Evolutionary conservation across 2,888 invertebrate genomes (phyloP), one percentile per base, ranked within the genome.

Genomic region (Atrina japonica): DNA sequence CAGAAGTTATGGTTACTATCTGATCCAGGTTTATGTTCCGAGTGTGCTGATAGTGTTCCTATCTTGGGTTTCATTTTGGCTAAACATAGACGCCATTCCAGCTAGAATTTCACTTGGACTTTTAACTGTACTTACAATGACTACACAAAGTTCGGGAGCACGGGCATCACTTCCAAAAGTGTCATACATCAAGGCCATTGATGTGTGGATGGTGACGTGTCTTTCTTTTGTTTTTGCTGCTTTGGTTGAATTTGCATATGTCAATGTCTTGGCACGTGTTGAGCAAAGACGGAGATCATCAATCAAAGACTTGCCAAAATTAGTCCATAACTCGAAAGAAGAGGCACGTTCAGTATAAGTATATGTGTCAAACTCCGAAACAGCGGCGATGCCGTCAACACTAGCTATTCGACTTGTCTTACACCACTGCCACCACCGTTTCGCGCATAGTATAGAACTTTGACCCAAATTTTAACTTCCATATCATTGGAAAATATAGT

Each of bases 41-140:
- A 96, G 96, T 1, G 96, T 96, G 0, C 92, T 97, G 79, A 97
- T 97, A 88, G 97, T 97, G 53, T 96, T 97, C 69, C 96, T 97
- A 96, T 96, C 96, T 93, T 97, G 97, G 97, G 96, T 97, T 81
- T 96, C 97, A 0, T 97, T 97, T 92, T 97, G 97, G 97, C 96
- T 97, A 85, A 96, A 83, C 72, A 77, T 83, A 49, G 96, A 96
- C 90, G 96, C 97, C 6, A 96, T 96, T 82, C 97, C 97, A 0
- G 96, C 96, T 0, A 93, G 97, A 70, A 96, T 97, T 69, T 96
- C 96, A 0, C 91, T 97, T 21, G 96, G 96, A 56, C 96, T 97
- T 63, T 93, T 97, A 47, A 97, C 96, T 59, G 92, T 96, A 52
- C 90, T 85, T 30, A 95, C 85, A n/a, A 85, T 85, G 83, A 96